Conservation (phyloP, 2,797 vertebrate species). For the Ctenopoma kingsleyae region DNA sequence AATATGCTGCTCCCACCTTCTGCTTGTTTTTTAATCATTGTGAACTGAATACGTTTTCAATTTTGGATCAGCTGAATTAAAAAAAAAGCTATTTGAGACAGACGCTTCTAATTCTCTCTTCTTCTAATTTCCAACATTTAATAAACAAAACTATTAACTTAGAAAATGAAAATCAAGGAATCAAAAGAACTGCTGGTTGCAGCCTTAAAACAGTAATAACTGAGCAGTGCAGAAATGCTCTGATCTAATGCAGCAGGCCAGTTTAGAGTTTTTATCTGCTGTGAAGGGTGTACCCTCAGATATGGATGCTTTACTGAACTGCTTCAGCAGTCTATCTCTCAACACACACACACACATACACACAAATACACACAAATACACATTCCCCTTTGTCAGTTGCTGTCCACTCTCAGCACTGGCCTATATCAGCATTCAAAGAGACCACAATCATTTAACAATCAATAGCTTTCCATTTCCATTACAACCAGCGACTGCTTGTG, state of each 20-base stretch:
- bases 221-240: constrained; percentile 1
- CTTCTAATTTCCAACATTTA: not conserved
- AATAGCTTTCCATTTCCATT: constrained; percentile 57
- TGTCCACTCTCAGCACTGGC: constrained; percentile 8
- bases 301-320: constrained; percentile 28
- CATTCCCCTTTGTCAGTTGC: constrained; percentile 18
- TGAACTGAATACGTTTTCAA: too few species aligned
- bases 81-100: too few species aligned
- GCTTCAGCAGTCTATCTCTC: not conserved
- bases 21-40: too few species aligned
- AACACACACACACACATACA: constrained; percentile 1
- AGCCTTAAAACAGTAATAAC: not conserved
- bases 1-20: too few species aligned
- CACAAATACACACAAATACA: constrained; percentile 5
- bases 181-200: too few species aligned
- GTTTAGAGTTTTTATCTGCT: constrained; percentile 52
- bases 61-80: too few species aligned
- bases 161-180: too few species aligned
- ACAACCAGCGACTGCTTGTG: constrained; percentile 17
- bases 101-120: too few species aligned
- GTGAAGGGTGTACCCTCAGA: constrained; percentile 34
- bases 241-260: constrained; percentile 5
- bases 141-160: not conserved
- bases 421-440: constrained; percentile 24
- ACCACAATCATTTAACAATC: constrained; percentile 49